Conservation (phyloP, 2,113 vertebrate genomes). For the Epinephelus cyanopodus region DNA sequence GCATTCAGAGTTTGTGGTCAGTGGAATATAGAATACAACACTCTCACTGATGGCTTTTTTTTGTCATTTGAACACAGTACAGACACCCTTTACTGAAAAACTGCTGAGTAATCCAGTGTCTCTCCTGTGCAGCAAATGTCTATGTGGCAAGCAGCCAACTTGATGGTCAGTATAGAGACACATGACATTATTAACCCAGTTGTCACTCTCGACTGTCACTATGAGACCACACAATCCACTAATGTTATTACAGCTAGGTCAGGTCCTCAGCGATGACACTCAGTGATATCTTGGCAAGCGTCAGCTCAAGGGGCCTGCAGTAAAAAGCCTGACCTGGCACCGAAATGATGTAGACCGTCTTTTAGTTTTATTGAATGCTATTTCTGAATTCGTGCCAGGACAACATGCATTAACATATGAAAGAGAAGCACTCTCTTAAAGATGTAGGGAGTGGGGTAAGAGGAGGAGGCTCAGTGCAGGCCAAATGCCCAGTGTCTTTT, state of each 20-base stretch:
- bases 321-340: constrained; percentile 44
- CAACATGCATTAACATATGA: constrained; percentile 65
- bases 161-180: constrained; percentile 9
- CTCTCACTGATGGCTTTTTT: neutral
- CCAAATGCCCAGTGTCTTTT: neutral
- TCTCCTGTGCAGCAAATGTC: neutral
- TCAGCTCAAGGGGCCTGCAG: neutral
- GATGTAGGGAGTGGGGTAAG: neutral
- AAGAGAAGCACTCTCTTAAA: constrained; percentile 45
- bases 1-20: neutral
- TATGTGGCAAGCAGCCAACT: constrained; percentile 34
- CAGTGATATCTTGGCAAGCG: constrained; percentile 26
- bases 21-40: neutral
- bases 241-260: constrained; percentile 48
- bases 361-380: constrained; percentile 30
- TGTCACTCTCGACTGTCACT: constrained; percentile 35
- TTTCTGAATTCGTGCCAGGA: constrained; percentile 54
- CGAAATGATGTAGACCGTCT: constrained; percentile 30
- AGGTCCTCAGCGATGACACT: constrained; percentile 8
- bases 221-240: constrained; percentile 31
- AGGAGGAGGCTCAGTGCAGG: neutral
- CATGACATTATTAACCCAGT: constrained; percentile 38
- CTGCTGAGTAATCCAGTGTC: constrained; percentile 1
- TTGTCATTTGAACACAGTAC: neutral
- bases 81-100: neutral